Base-by-base conservation (phyloP, 2,888 invertebrate species). In the Octodonta nipae region DNA sequence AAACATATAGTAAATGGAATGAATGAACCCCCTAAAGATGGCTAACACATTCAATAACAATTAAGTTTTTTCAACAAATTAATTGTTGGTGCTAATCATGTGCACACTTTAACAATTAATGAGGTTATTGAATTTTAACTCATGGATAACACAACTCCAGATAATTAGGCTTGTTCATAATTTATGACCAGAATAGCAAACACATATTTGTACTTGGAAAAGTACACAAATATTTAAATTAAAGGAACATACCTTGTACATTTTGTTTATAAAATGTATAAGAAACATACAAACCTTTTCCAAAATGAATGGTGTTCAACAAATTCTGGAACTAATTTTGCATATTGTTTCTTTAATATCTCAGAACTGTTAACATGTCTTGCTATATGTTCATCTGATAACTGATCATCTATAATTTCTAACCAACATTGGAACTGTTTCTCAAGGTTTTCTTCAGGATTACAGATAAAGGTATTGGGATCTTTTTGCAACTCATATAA, bases 261-360 rank as follows among this genome's bases (percentile, higher is more conserved):
- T n/a, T n/a, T n/a, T n/a, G n/a, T n/a, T n/a, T n/a, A n/a, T n/a
- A n/a, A n/a, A n/a, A n/a, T n/a, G n/a, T n/a, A n/a, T n/a, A n/a
- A n/a, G n/a, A n/a, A n/a, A n/a, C n/a, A n/a, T n/a, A 32, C 17
- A 47, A 32, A 73, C 73, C 84, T 68, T 54, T 80, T 75, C 86
- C 86, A 87, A 60, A 86, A 87, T 38, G 78, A 68, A 12, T 75
- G 70, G 48, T 82, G 77, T 2, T 76, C 67, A 10, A 85, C 78
- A 26, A 72, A 68, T 32, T 72, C 70, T 3, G 80, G 78, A 45
- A 85, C 85, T 37, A 86, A 65, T 49, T 70, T 70, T 29, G 52
- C 49, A 54, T 65, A 64, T 45, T 64, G 60, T 33, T 58, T 56
- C 38, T 58, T 62, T 35, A 66, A 50, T 27, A 59, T 54, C 40